A percentile compares a stretch with the other conserved stretches of the same genome.
Conservation (phyloP, 2,113 vertebrate genomes). For the Thunnus maccoyii region DNA sequence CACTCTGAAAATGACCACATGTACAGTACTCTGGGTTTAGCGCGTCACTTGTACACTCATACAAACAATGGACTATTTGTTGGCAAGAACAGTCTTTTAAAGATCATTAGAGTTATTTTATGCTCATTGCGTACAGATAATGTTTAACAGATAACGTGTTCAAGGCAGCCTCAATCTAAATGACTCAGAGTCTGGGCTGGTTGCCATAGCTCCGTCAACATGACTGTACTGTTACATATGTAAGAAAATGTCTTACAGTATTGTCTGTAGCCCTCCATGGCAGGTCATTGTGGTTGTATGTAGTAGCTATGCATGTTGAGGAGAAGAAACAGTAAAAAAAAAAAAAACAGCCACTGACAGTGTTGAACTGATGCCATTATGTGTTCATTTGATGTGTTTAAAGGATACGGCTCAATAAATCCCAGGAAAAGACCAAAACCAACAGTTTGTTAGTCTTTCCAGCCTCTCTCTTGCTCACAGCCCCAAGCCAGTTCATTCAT, state of each 20-base stretch:
- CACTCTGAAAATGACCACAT: slow-evolving; percentile 38
- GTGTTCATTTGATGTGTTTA: not conserved
- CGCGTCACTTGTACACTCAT: not conserved
- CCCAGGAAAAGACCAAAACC: not conserved
- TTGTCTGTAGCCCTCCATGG: not conserved
- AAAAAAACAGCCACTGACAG: not conserved
- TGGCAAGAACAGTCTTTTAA: not conserved
- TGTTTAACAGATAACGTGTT: not conserved
- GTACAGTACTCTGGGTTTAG: slow-evolving; percentile 9
- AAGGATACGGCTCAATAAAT: not conserved
- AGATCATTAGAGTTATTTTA: slow-evolving; percentile 3
- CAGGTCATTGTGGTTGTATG: not conserved
- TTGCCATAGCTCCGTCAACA: not conserved
- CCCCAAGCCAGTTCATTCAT: not conserved
- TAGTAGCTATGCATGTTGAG: not conserved
- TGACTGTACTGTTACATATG: not conserved
- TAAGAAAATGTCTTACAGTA: not conserved
- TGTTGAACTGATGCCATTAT: not conserved
- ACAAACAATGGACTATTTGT: slow-evolving; percentile 3
- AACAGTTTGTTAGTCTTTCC: not conserved
- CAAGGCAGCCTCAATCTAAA: not conserved
- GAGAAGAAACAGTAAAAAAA: not conserved
- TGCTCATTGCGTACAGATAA: not conserved
- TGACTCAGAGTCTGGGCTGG: not conserved
- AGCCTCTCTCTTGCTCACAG: not conserved